Percentiles rank a stretch among this genome's conserved stretches.
phyloP scores from a whole-genome alignment of 2,888 invertebrate genomes.

The Oscheius sp. region DNA sequence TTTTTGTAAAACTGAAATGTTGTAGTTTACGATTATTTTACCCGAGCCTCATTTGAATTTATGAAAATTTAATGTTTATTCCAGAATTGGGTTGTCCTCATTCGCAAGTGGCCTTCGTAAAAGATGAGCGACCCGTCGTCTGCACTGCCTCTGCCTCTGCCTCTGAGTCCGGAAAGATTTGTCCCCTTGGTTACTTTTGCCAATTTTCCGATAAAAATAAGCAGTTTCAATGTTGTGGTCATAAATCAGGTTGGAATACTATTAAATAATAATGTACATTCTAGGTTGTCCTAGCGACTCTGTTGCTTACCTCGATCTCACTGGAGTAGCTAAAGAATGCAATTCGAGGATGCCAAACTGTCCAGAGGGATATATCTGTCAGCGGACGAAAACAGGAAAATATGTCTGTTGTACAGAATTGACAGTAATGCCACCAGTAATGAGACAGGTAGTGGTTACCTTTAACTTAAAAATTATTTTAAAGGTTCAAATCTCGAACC shows the following conservation, averaged over 20 bases:
- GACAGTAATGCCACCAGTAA: conserved; percentile 8
- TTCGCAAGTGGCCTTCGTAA: conserved; percentile 60
- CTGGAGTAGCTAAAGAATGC: conserved; percentile 58
- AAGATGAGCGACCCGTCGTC: conserved; percentile 43
- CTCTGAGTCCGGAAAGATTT: conserved; percentile 51
- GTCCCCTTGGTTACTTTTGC: conserved; percentile 65
- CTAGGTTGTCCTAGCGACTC: conserved; percentile 58
- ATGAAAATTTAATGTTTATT: too few species aligned
- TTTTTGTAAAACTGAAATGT: too few species aligned
- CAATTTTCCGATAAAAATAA: conserved; percentile 66
- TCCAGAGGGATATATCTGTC: conserved; percentile 60
- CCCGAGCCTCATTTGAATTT: too few species aligned
- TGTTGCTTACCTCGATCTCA: conserved; percentile 61
- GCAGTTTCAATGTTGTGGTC: conserved; percentile 64
- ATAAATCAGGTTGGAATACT: conserved; percentile 45
- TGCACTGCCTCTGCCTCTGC: conserved; percentile 55
- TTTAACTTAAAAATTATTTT: too few species aligned
- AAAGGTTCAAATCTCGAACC: too few species aligned
- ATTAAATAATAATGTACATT: neutral
- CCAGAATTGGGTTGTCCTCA: conserved; percentile 61
- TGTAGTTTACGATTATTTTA: too few species aligned
- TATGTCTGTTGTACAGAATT: conserved; percentile 57
- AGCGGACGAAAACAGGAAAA: conserved; percentile 39
- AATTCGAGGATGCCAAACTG: conserved; percentile 41
- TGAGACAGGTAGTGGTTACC: conserved; percentile 1